Conservation (phyloP, 1,140 invertebrate species). For the Galleria mellonella region DNA sequence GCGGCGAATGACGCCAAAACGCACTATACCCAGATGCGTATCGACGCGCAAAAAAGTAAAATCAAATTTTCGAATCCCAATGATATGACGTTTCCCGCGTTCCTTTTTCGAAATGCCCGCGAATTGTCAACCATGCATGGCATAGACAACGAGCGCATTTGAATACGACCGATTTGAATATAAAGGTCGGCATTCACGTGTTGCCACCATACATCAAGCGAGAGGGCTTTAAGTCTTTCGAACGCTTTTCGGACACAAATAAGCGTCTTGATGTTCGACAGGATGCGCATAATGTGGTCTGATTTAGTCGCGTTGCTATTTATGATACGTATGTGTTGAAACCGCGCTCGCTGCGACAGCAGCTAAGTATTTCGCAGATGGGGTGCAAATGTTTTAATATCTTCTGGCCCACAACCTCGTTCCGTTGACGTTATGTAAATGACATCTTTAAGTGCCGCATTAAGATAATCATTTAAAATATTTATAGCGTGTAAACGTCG, state of each 20-base stretch:
- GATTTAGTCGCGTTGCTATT: slow-evolving; percentile 30
- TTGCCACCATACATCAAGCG: slow-evolving; percentile 62
- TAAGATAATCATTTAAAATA: slow-evolving; percentile 64
- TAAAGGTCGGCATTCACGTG: slow-evolving; percentile 64
- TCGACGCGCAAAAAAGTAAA: slow-evolving; percentile 61
- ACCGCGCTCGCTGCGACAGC: slow-evolving; percentile 27
- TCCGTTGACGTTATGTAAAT: slow-evolving; percentile 31
- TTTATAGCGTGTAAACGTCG: slow-evolving; percentile 69
- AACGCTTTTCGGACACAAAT: slow-evolving; percentile 69
- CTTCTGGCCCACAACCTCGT: slow-evolving; percentile 16
- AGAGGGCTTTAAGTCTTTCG: slow-evolving; percentile 63
- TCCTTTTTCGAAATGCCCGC: slow-evolving; percentile 62
- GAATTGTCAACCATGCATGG: slow-evolving; percentile 58
- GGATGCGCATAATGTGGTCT: slow-evolving; percentile 46
- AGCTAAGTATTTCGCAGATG: slow-evolving; percentile 22
- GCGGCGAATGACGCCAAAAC: slow-evolving; percentile 22
- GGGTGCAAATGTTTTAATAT: slow-evolving; percentile 36
- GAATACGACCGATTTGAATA: slow-evolving; percentile 68
- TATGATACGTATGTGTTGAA: slow-evolving; percentile 29
- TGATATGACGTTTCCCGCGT: slow-evolving; percentile 60
- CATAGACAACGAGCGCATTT: slow-evolving; percentile 61
- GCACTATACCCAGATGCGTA: slow-evolving; percentile 62
- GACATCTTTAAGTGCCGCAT: slow-evolving; percentile 37
- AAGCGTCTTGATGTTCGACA: slow-evolving; percentile 56
- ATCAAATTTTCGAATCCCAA: slow-evolving; percentile 28